Evolutionary conservation across 2,888 invertebrate genomes (phyloP).

Genomic region (Resseliella maxima): DNA sequence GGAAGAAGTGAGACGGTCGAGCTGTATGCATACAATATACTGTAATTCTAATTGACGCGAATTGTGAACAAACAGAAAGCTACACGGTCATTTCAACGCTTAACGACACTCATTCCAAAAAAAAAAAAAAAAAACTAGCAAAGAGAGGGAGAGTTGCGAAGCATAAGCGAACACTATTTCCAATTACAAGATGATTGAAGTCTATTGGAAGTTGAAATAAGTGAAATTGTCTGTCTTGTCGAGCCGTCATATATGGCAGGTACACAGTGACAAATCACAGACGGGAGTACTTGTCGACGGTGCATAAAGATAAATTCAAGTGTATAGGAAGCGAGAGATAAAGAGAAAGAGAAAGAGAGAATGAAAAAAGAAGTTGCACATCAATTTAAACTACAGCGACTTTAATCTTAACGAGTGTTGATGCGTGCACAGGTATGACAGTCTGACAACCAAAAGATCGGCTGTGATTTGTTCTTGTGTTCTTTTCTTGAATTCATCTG

Average conservation of each 20-base stretch:
- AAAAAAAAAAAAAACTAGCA: neutral
- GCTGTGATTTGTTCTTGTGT: slow-evolving; percentile 13
- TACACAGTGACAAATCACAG: slow-evolving; percentile 24
- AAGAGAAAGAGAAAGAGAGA: neutral
- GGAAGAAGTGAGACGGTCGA: slow-evolving; percentile 23
- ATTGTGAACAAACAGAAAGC: slow-evolving; percentile 5
- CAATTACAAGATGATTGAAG: neutral
- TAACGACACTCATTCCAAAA: too few species aligned
- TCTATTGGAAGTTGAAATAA: neutral
- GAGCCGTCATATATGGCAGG: neutral
- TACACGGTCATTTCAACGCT: neutral
- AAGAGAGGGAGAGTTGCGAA: neutral
- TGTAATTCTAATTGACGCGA: slow-evolving; percentile 38
- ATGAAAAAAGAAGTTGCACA: neutral
- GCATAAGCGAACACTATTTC: neutral
- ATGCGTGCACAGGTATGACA: neutral
- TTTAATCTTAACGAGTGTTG: neutral
- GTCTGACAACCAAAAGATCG: slow-evolving; percentile 4
- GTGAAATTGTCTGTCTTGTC: slow-evolving; percentile 15
- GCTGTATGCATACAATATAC: neutral
- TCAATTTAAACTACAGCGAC: slow-evolving; percentile 2
- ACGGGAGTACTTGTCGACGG: neutral
- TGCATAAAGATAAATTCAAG: neutral
- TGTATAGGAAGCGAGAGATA: neutral
- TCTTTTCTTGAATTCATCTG: slow-evolving; percentile 16